Evolutionary conservation across 1,140 invertebrate species (phyloP).

Genomic region (Ganaspis sp.): DNA sequence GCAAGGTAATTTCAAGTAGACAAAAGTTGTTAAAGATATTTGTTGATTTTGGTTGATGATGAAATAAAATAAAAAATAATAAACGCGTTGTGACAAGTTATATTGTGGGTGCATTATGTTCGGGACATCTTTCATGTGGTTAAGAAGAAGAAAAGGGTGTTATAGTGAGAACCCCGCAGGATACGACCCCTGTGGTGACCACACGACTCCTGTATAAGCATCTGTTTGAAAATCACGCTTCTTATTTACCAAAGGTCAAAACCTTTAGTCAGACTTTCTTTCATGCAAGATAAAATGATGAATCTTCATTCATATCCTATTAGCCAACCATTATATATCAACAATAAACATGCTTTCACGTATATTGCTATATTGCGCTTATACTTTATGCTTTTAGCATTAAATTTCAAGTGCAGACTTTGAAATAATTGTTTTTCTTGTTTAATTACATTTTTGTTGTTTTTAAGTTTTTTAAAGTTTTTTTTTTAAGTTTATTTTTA

Average conservation of each 20-base stretch:
- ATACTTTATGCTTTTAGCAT: background rate
- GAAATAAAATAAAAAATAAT: too few relatives aligned
- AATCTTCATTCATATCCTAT: conserved; percentile 33
- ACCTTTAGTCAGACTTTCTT: conserved; percentile 54
- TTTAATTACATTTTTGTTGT: too few relatives aligned
- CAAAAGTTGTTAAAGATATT: too few relatives aligned
- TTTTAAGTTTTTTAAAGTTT: too few relatives aligned
- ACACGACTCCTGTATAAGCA: conserved; percentile 70
- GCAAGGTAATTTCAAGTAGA: too few relatives aligned
- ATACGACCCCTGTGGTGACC: conserved; percentile 69
- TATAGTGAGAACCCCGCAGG: conserved; percentile 65
- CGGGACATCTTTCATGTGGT: conserved; percentile 21
- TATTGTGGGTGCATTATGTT: background rate
- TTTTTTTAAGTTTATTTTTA: too few relatives aligned
- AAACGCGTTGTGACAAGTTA: background rate
- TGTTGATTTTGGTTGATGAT: too few relatives aligned
- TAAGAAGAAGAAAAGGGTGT: conserved; percentile 52
- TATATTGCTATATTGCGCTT: background rate
- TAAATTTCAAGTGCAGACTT: too few relatives aligned
- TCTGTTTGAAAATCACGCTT: conserved; percentile 63
- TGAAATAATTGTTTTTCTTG: too few relatives aligned
- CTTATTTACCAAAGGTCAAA: conserved; percentile 48
- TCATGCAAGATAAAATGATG: conserved; percentile 52
- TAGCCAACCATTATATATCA: conserved; percentile 2
- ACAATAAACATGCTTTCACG: background rate